These are phyloP conservation scores for Andrena bucephala DNA, from an alignment of 2,888 invertebrate species.

Conservation along the genomic window DNA sequence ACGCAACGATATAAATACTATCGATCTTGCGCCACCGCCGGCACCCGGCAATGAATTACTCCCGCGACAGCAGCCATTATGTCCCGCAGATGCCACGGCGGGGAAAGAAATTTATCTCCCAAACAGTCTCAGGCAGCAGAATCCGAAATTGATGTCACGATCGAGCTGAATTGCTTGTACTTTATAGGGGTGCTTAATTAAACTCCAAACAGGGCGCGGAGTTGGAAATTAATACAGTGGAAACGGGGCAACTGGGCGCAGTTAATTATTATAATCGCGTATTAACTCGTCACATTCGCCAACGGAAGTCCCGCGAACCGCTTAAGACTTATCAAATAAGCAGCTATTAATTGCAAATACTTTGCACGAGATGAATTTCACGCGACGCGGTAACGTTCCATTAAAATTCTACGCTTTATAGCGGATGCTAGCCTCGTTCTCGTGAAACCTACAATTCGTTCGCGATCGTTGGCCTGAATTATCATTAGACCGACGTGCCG, in stretches of 20 bases:
- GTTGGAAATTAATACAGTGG: background rate
- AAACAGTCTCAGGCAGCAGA: background rate
- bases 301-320: too few relatives aligned
- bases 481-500: slow-evolving; percentile 29
- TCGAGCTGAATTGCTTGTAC: background rate
- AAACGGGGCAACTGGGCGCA: too few relatives aligned
- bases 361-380: background rate
- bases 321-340: too few relatives aligned
- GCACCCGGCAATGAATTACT: slow-evolving; percentile 29
- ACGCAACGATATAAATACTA: slow-evolving; percentile 53
- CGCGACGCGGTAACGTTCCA: background rate
- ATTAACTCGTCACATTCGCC: too few relatives aligned
- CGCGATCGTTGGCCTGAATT: slow-evolving; percentile 50
- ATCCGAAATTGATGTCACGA: background rate
- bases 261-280: too few relatives aligned
- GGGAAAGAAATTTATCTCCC: slow-evolving; percentile 38
- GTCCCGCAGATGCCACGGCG: background rate
- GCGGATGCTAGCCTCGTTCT: slow-evolving; percentile 13
- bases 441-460: slow-evolving; percentile 44
- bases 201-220: background rate
- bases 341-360: too few relatives aligned
- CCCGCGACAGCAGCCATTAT: slow-evolving; percentile 17
- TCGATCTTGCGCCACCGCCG: slow-evolving; percentile 20
- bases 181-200: slow-evolving; percentile 2
- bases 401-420: background rate